These are phyloP conservation scores for Jaculus jaculus DNA, from an alignment of 2,113 vertebrate species.

Conservation along the genomic window DNA sequence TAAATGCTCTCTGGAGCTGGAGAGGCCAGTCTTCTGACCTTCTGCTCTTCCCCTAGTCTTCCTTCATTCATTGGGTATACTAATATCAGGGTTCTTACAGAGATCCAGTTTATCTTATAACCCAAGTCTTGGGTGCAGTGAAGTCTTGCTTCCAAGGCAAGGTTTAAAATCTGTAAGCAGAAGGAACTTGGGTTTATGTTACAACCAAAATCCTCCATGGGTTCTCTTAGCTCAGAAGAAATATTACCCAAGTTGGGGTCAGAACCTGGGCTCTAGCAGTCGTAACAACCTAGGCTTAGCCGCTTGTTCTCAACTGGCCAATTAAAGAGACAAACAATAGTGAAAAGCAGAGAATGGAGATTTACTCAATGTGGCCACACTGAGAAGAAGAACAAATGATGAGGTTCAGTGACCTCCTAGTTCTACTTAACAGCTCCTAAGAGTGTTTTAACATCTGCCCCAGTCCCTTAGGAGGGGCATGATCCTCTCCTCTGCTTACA, in stretches of 20 bases:
- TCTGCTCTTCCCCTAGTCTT: background rate
- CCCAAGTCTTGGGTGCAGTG: background rate
- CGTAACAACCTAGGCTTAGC: background rate
- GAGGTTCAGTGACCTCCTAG: background rate
- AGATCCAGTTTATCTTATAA: too few species aligned
- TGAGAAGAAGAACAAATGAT: background rate
- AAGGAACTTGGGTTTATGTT: background rate
- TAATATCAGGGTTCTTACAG: background rate
- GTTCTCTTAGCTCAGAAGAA: background rate
- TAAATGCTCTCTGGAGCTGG: background rate
- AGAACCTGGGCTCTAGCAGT: background rate
- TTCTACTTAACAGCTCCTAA: background rate
- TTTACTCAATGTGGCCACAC: background rate
- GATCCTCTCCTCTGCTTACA: too few species aligned
- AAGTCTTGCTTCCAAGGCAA: background rate
- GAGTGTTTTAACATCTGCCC: background rate
- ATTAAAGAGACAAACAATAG: background rate
- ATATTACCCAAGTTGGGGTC: background rate
- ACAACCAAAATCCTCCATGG: background rate
- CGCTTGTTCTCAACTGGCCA: background rate
- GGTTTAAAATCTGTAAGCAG: background rate
- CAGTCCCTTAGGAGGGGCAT: too few species aligned
- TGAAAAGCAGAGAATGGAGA: background rate
- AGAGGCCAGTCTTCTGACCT: background rate
- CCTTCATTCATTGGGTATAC: background rate